Percentiles rank a stretch among this genome's conserved stretches.
Conservation (phyloP, 2,113 vertebrate species). For the Alces alces region DNA sequence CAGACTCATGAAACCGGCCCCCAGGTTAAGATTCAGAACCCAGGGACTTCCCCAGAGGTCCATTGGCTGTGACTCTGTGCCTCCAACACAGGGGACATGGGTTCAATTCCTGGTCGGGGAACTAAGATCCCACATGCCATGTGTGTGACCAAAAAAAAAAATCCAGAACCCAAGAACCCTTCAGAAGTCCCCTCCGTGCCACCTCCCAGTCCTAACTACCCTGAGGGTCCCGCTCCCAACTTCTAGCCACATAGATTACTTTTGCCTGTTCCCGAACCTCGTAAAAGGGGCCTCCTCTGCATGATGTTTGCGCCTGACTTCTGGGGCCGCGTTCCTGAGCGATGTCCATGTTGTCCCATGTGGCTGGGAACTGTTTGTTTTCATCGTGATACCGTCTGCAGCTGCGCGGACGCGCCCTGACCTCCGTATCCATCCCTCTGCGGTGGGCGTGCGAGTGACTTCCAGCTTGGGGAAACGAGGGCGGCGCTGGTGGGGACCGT, state of each 20-base stretch:
- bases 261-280: neutral
- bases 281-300: accelerated
- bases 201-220: accelerated
- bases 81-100: neutral
- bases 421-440: accelerated
- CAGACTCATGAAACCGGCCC: neutral
- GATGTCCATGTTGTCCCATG: accelerated
- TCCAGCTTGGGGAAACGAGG: accelerated
- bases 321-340: neutral
- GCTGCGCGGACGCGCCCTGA: accelerated
- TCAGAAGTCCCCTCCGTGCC: accelerated
- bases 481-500: accelerated
- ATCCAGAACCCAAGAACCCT: neutral
- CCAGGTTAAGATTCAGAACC: neutral
- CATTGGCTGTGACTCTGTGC: neutral
- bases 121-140: neutral
- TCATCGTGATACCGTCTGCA: accelerated
- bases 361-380: neutral
- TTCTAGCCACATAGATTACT: no score
- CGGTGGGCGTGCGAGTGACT: accelerated
- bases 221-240: neutral
- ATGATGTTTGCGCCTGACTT: neutral
- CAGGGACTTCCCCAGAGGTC: neutral
- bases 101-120: neutral
- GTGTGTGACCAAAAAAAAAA: neutral